Base-by-base conservation (phyloP, 2,797 vertebrate species). In the Anguilla megastoma region DNA sequence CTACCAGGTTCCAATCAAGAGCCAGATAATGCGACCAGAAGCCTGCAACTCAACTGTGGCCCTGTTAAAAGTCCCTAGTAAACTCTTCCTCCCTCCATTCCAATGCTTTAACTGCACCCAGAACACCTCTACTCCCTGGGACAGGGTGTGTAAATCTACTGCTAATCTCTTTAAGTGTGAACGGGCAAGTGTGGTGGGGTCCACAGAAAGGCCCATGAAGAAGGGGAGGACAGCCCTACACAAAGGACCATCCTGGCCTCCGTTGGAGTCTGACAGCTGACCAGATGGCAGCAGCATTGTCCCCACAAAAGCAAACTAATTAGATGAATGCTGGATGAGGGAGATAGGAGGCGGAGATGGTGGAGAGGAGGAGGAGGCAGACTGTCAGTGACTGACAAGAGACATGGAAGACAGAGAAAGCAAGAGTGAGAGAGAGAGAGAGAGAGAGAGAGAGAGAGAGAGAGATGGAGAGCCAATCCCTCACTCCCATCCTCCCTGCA, bases 81-180 rank as follows among this genome's bases (percentile, higher is more conserved):
- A n/a, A 63, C 41, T 87, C 50, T 27, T 86, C 56, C 88, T 71
- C 82, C 83, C 87, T 79, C 86, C 1, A 9, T 85, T 2, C 16
- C 85, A 86, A 18, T 27, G 33, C 85, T 86, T 85, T 71, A 87
- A 86, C 91, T 88, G 91, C 90, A 88, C 79, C 90, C 86, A 88
- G 87, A 88, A 88, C 86, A 83, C 89, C 92, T 92, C 88, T 92
- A 92, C 89, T 10, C 90, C 90, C 89, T 90, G 91, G 91, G 86
- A 91, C 93, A 21, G 21, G 79, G 79, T 9, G 9, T 95, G 96
- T 97, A 95, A 95, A 96, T 96, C 96, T 96, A 92, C 93, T 93
- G 92, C 93, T 96, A 96, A 96, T 96, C 96, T 95, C 95, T 95
- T 95, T 94, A 95, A 94, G 94, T 96, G 94, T 96, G 95, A 96